Base-by-base conservation (phyloP, 2,113 vertebrate species). In the Austrofundulus limnaeus region DNA sequence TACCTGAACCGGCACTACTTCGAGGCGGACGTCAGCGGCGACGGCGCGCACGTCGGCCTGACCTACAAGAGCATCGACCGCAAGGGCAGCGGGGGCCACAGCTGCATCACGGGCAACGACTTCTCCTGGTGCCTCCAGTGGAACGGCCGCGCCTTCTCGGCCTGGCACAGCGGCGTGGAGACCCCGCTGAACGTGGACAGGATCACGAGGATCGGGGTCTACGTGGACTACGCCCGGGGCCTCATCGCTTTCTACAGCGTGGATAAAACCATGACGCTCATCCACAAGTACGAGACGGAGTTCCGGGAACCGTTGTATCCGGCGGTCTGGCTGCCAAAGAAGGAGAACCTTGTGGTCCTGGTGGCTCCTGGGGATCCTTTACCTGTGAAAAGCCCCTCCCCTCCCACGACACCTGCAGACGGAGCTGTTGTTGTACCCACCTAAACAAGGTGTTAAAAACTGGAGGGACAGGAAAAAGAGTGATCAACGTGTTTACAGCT, bases 101-200 rank as follows among this genome's bases (percentile, higher is more conserved):
- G 91, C 69, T 93, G 92, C 80, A 93, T 95, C 72, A 91, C 72
- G 0, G 91, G 92, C 0, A 95, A 94, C 54, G 68, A 83, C 80
- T 91, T 92, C 86, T 95, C 94, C 61, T 94, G 94, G 94, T 93
- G 92, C 53, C 79, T 94, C 2, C 86, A 91, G 23, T 92, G 91
- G 93, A 93, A 90, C 0, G 92, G 94, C 1, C 94, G 93, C 55
- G 78, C 83, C n/a, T 94, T 95, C 89, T 93, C 91, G 0, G 93
- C 92, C 13, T 94, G 94, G 94, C 92, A 95, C 84, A 88, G 89
- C 0, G 92, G 88, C 17, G 85, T 88, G 31, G 93, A 94, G 72
- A 92, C 84, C 0, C 88, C 85, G 0, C 83, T 96, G 31, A 89
- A 49, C 2, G 76, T 41, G 1, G 78, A 63, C 0, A 87, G 82